Evolutionary conservation across 2,888 invertebrate genomes (phyloP), one percentile per base, ranked within the genome.

Genomic region (Morpho deidamia): DNA sequence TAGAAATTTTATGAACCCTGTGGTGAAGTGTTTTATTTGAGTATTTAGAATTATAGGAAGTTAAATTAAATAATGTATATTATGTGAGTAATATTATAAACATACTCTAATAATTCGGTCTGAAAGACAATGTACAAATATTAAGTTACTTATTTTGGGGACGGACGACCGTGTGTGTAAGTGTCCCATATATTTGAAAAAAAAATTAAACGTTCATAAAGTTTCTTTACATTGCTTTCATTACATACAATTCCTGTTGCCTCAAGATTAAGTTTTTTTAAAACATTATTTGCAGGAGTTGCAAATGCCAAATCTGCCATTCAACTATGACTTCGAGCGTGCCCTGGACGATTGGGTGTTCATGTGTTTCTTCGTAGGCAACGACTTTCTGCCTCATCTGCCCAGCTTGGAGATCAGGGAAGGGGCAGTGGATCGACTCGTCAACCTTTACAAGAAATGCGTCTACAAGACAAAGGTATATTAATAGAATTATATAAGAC

Each of bases 291-390:
- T 56, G 0, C 56, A 66, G 68, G 71, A 70, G 44, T 59, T 70
- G 0, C 65, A 81, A 70, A 99, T 99, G 97, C 95, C 95, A 0
- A 96, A 96, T 80, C 91, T 99, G 39, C 98, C 99, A 4, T 99
- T 99, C 81, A 90, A 92, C 47, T 99, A 97, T 79, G 97, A 98
- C 75, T 96, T 99, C 78, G 99, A 99, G 71, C 89, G 99, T 53
- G 97, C 95, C 0, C 80, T 99, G 11, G 99, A 99, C 75, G 99
- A 99, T 84, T 99, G 99, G 99, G 99, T 95, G 64, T 86, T 87
- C 72, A 98, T 99, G 97, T 99, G 99, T 77, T 99, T 99, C 90
- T 99, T 99, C 83, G 99, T 99, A 49, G 99, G 99, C 45, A 99
- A 99, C 76, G 99, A 99, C 86, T 99, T 99, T 78, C 82, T 99